phyloP scores from a whole-genome alignment of 2,797 vertebrate species.

The Sebastes cheni region DNA sequence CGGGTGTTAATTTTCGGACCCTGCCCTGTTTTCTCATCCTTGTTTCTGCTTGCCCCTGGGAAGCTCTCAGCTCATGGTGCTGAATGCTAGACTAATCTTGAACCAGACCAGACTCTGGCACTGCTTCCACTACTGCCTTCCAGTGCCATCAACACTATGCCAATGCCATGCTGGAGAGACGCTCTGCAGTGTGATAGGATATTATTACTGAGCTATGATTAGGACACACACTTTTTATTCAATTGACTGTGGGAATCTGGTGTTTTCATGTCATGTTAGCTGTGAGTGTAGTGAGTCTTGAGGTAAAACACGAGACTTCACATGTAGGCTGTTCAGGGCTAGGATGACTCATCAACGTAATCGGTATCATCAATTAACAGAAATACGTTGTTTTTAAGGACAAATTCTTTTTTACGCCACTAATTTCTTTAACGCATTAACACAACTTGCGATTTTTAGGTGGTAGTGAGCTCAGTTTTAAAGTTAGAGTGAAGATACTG shows the following conservation, averaged over 20 bases:
- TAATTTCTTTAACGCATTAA: too few relatives aligned
- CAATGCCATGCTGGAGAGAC: not conserved
- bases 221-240: not conserved
- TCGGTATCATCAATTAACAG: not conserved
- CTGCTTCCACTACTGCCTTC: constrained; percentile 5
- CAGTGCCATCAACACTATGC: constrained; percentile 7
- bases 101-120: constrained; percentile 17
- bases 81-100: not conserved
- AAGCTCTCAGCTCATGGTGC: not conserved
- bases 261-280: not conserved
- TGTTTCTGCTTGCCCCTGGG: not conserved
- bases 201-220: not conserved
- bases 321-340: not conserved
- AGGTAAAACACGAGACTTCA: not conserved
- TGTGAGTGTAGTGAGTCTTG: not conserved
- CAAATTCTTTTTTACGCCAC: too few relatives aligned
- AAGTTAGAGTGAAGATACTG: too few relatives aligned
- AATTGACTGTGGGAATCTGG: not conserved
- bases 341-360: not conserved
- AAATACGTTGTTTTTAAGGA: not conserved
- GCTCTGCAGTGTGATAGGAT: not conserved
- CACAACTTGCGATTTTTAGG: too few relatives aligned
- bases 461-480: too few relatives aligned
- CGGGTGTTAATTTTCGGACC: too few relatives aligned
- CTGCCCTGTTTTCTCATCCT: not conserved